Conservation (phyloP, 92 coral and sea anemone genomes). For the Phenganax stokvisi region DNA sequence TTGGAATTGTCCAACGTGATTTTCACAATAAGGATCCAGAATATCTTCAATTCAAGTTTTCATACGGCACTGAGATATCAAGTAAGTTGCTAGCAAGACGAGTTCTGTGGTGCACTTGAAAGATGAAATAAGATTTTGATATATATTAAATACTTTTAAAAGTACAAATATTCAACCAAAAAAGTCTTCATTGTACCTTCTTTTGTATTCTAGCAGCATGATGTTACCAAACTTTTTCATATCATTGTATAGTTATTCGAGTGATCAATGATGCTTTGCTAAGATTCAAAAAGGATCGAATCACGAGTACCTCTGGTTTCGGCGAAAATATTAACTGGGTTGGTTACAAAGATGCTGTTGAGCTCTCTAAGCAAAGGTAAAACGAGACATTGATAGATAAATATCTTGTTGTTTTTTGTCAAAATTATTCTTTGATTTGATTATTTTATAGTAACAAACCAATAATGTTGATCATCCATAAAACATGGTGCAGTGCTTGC, state of each 20-base stretch:
- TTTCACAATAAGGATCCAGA: slow-evolving; percentile 74
- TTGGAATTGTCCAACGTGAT: slow-evolving; percentile 62
- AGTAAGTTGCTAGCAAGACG: slow-evolving; percentile 44
- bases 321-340: slow-evolving; percentile 78
- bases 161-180: too few relatives aligned
- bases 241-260: slow-evolving; percentile 34
- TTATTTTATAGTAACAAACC: slow-evolving; percentile 71
- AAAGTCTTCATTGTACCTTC: too few relatives aligned
- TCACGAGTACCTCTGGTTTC: slow-evolving; percentile 52
- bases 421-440: neutral
- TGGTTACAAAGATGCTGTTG: slow-evolving; percentile 58
- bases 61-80: slow-evolving; percentile 61
- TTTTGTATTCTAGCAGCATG: neutral
- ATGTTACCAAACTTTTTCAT: neutral
- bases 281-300: slow-evolving; percentile 44
- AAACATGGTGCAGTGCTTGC: slow-evolving; percentile 85
- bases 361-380: slow-evolving; percentile 70
- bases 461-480: slow-evolving; percentile 71
- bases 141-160: neutral
- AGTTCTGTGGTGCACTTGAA: neutral
- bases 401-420: neutral
- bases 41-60: slow-evolving; percentile 71
- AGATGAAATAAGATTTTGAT: neutral
- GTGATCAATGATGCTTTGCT: slow-evolving; percentile 60
- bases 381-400: neutral